Percentiles rank a stretch among this genome's conserved stretches.
phyloP scores from a whole-genome alignment of 1,140 invertebrate species.

The Lysiphlebus fabarum region DNA sequence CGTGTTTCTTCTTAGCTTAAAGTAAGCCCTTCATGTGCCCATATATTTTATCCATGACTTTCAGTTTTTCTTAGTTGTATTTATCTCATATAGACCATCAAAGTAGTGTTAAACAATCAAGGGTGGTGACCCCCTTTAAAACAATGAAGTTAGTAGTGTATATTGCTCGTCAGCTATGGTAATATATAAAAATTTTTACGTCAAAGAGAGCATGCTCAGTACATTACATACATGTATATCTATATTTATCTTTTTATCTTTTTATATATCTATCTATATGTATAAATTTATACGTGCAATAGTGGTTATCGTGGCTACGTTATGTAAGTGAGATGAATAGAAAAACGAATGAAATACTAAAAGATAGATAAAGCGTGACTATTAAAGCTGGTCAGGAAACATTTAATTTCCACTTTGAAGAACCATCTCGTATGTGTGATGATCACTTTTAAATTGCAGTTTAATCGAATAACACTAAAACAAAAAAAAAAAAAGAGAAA shows the following conservation, averaged over 20 bases:
- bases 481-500: not conserved
- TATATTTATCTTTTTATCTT: too few species aligned
- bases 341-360: too few species aligned
- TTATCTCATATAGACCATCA: conserved; percentile 31
- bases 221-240: too few species aligned
- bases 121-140: conserved; percentile 43
- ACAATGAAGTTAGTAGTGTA: conserved; percentile 52
- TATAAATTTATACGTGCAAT: not conserved
- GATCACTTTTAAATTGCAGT: not conserved
- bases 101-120: conserved; percentile 17
- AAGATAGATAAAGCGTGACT: not conserved
- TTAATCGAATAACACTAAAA: not conserved
- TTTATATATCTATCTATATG: not conserved
- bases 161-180: conserved; percentile 47
- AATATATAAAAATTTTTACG: conserved; percentile 45
- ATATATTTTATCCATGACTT: too few species aligned
- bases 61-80: conserved; percentile 25
- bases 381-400: conserved; percentile 12
- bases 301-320: too few species aligned
- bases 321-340: too few species aligned
- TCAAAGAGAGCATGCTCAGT: conserved; percentile 36
- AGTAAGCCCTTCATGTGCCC: too few species aligned
- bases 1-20: too few species aligned
- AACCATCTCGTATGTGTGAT: conserved; percentile 7
- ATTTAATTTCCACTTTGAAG: conserved; percentile 21